These are phyloP conservation scores for Ailurus styani DNA, from an alignment of 2,113 vertebrate genomes.

Conservation along the genomic window DNA sequence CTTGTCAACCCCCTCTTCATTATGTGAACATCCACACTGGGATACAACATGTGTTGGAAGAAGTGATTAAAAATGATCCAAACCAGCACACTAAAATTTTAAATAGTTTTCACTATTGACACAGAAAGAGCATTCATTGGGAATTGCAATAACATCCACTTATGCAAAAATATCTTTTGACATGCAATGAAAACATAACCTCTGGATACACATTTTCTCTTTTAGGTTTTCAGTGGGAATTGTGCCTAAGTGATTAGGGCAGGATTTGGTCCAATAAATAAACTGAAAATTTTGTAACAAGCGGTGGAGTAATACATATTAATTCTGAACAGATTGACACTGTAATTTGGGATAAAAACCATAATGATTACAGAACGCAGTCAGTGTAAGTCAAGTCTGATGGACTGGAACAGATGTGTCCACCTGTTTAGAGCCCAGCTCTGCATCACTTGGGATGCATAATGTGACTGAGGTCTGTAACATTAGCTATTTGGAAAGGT, in stretches of 20 bases:
- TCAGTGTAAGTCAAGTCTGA: conserved; percentile 73
- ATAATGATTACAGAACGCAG: conserved; percentile 77
- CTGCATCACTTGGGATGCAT: conserved; percentile 65
- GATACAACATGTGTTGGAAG: conserved; percentile 43
- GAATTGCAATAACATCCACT: conserved; percentile 60
- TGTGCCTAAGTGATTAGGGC: conserved; percentile 61
- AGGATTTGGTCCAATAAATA: conserved; percentile 70
- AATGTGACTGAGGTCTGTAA: conserved; percentile 66
- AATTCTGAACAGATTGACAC: conserved; percentile 76
- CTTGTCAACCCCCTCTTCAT: background rate
- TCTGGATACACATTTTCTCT: conserved; percentile 49
- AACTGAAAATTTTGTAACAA: conserved; percentile 70
- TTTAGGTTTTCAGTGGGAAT: conserved; percentile 67
- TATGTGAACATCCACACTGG: conserved; percentile 4
- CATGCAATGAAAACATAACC: conserved; percentile 42
- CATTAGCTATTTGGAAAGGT: conserved; percentile 72
- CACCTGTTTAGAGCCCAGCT: conserved; percentile 78
- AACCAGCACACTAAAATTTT: conserved; percentile 42
- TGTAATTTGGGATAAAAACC: conserved; percentile 71
- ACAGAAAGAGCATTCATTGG: conserved; percentile 39
- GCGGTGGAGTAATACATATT: conserved; percentile 69
- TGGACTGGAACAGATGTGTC: conserved; percentile 80
- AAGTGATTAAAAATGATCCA: conserved; percentile 58
- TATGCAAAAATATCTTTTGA: conserved; percentile 65
- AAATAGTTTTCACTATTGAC: conserved; percentile 36